Conservation (phyloP, 2,888 invertebrate genomes). For the Xanthia icteritia region DNA sequence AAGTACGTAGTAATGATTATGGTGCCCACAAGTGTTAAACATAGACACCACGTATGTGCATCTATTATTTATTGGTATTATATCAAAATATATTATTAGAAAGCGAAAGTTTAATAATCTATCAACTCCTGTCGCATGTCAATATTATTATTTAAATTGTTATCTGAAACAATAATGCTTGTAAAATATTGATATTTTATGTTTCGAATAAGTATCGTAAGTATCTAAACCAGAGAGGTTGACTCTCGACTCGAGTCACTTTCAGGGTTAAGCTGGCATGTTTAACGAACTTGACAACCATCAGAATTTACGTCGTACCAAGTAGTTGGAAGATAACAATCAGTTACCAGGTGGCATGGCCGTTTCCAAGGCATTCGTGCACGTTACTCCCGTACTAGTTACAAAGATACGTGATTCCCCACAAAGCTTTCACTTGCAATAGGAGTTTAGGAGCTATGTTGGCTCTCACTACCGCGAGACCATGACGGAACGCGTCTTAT, state of each 20-base stretch:
- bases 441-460: background rate
- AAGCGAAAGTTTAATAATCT: conserved; percentile 4
- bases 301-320: background rate
- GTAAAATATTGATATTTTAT: background rate
- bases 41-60: background rate
- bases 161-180: conserved; percentile 15
- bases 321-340: background rate
- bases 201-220: conserved; percentile 11
- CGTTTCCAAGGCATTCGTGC: background rate
- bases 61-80: background rate
- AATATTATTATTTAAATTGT: conserved; percentile 26
- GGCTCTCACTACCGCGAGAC: background rate
- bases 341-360: background rate
- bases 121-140: background rate
- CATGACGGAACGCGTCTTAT: background rate
- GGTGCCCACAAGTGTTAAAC: background rate
- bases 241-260: background rate
- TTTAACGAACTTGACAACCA: background rate
- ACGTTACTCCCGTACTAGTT: background rate
- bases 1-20: background rate
- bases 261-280: conserved; percentile 6
- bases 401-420: background rate
- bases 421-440: background rate
- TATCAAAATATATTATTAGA: conserved; percentile 1
- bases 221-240: background rate